phyloP scores from a whole-genome alignment of 2,888 invertebrate genomes.

The Aelia acuminata region DNA sequence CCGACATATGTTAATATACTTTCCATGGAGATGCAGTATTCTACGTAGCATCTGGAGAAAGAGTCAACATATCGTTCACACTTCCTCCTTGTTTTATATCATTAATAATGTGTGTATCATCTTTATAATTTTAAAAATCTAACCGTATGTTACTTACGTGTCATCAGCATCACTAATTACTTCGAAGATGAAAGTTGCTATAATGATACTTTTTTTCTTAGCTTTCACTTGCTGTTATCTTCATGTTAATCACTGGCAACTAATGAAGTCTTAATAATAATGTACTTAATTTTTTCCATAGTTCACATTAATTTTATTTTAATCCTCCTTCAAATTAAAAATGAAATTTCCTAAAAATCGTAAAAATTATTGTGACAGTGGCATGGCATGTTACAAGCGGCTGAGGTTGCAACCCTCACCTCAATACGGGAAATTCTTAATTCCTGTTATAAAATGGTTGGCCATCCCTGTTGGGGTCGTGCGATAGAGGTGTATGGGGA shows the following conservation, averaged over 20 bases:
- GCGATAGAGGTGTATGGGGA: too few relatives aligned
- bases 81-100: not conserved
- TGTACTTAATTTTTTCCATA: not conserved
- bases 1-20: not conserved
- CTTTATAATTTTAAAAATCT: not conserved
- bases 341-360: too few relatives aligned
- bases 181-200: not conserved
- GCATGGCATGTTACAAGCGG: too few relatives aligned
- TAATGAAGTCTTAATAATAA: not conserved
- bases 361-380: too few relatives aligned
- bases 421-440: too few relatives aligned
- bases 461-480: too few relatives aligned
- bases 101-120: too few relatives aligned
- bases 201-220: constrained; percentile 16
- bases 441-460: too few relatives aligned
- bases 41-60: not conserved
- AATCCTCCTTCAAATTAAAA: too few relatives aligned
- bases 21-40: not conserved
- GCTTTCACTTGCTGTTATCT: not conserved
- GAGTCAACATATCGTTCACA: not conserved
- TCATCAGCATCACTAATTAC: not conserved
- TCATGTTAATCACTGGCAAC: not conserved
- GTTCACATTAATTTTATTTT: not conserved
- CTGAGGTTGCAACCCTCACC: too few relatives aligned
- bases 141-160: not conserved